Base-by-base conservation (phyloP, 2,888 invertebrate species). In the Pristionchus exspectatus region DNA sequence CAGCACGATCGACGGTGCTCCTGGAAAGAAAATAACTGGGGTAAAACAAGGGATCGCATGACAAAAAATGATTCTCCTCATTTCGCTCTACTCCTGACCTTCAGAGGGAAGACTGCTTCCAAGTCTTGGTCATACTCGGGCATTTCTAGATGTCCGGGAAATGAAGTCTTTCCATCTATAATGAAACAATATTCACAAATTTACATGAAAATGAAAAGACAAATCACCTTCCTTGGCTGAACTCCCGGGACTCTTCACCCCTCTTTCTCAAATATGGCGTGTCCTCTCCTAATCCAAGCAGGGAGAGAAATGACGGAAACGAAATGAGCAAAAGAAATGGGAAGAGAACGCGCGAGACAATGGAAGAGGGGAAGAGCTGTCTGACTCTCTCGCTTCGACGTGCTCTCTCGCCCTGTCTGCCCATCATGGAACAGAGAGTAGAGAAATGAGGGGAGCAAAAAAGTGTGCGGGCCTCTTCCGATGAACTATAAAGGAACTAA, bases 71-170 rank as follows among this genome's bases (percentile, higher is more conserved):
- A 2, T 2, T 2, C 44, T 50, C 44, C 10, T 56, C 18, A 56
- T 56, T 56, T 56, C 12, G 16, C 18, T 21, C 54, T 9, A 16
- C 9, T 21, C 56, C 24, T 63, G 4, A 63, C 63, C 63, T 50
- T 81, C 27, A 81, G 50, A 24, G 81, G 81, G 12, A 81, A 81
- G 74, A 38, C 74, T 2, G 74, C 74, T 50, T 81, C 81, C n/a
- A 81, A 54, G 18, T 54, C 81, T 18, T 81, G 81, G 44, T 81
- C 54, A 50, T 77, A 77, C 4, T 77, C 74, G 21, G 74, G 74
- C 74, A 77, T 77, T 1, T 2, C 69, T 69, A 30, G 69, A 33
- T 30, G 16, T 0, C 7, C 10, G 10, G 44, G 44, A 50, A 50
- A 9, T 50, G 44, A 9, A 50, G 44, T 0, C 7, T 9, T 50